A percentile compares a stretch with the other conserved stretches of the same genome.
Evolutionary conservation across 2,113 vertebrate species (phyloP).

Genomic region (Planiliza haematocheilus): DNA sequence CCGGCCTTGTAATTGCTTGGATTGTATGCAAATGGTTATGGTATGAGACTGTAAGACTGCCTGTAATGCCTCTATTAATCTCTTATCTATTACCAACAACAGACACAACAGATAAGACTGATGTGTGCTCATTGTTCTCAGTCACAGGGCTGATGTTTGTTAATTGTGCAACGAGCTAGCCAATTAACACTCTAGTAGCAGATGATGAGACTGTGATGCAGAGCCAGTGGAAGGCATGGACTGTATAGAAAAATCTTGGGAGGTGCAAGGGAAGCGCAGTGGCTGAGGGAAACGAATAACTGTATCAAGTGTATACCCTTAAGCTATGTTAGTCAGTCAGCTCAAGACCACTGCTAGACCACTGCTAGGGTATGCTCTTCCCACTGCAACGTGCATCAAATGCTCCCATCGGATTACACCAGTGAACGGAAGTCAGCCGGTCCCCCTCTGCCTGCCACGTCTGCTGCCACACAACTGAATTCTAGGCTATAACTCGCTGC

Average conservation of each 20-base stretch:
- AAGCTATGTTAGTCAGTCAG: constrained; percentile 12
- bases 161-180: constrained; percentile 20
- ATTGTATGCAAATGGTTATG: constrained; percentile 15
- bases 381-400: constrained; percentile 16
- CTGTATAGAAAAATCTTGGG: not conserved
- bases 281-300: not conserved
- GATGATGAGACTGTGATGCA: constrained; percentile 11
- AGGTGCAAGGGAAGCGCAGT: not conserved
- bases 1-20: constrained; percentile 13
- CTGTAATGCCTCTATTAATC: constrained; percentile 24
- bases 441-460: not conserved
- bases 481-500: not conserved
- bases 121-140: constrained; percentile 5
- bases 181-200: constrained; percentile 12
- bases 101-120: constrained; percentile 7
- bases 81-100: not conserved
- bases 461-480: not conserved
- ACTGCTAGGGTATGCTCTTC: not conserved
- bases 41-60: constrained; percentile 11
- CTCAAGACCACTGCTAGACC: not conserved
- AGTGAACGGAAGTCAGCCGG: constrained; percentile 4
- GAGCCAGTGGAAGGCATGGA: not conserved
- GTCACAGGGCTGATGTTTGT: constrained; percentile 16
- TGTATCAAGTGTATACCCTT: not conserved
- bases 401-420: constrained; percentile 1